Conservation (phyloP, 2,888 invertebrate genomes). For the Trachelus troglodyta region DNA sequence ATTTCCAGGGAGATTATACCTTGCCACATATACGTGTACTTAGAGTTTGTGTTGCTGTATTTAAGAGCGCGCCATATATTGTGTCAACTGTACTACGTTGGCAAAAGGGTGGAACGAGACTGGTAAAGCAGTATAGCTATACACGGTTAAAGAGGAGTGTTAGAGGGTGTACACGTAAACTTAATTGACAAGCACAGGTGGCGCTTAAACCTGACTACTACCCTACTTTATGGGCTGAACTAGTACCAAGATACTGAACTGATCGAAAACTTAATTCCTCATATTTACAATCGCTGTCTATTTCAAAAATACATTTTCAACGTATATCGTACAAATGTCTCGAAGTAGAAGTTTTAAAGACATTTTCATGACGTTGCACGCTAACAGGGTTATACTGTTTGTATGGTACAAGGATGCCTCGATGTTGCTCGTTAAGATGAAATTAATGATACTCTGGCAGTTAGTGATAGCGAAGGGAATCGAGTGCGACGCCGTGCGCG, state of each 20-base stretch:
- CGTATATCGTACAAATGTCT: not conserved
- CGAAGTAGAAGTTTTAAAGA: not conserved
- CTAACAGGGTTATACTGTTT: not conserved
- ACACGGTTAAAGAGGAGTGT: not conserved
- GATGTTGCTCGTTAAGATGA: not conserved
- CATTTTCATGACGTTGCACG: not conserved
- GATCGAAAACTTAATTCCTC: not conserved
- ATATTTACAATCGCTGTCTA: not conserved
- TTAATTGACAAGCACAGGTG: slow-evolving; percentile 59
- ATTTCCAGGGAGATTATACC: not conserved
- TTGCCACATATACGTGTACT: not conserved
- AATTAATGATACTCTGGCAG: not conserved
- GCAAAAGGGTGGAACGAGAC: not conserved
- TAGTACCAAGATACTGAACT: not conserved
- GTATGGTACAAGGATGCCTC: not conserved
- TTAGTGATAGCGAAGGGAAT: not conserved
- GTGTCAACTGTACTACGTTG: not conserved
- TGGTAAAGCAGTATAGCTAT: not conserved
- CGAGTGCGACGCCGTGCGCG: not conserved
- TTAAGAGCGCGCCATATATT: not conserved
- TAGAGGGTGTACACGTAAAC: slow-evolving; percentile 43
- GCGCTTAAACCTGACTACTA: slow-evolving; percentile 53
- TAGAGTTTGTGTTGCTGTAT: not conserved
- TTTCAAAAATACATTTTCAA: not conserved
- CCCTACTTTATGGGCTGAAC: slow-evolving; percentile 44